Percentiles rank a stretch among this genome's conserved stretches.
Conservation (phyloP, 1,140 invertebrate genomes). For the Ooceraea biroi region DNA sequence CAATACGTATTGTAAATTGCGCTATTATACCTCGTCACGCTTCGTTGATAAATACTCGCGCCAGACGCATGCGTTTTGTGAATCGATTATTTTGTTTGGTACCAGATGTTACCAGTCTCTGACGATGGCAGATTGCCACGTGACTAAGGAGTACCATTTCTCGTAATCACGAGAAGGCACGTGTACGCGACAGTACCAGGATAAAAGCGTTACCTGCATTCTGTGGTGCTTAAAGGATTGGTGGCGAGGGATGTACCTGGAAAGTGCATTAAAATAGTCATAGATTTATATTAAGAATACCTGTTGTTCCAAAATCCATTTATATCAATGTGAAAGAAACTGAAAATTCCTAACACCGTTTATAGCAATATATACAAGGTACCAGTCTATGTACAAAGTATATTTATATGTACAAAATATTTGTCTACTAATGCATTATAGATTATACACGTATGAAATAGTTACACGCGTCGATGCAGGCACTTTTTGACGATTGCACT, state of each 20-base stretch:
- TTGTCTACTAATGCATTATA: no score
- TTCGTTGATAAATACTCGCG: constrained; percentile 67
- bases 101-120: constrained; percentile 67
- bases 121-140: constrained; percentile 68
- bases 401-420: neutral
- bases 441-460: neutral
- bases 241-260: neutral
- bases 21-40: neutral
- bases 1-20: constrained; percentile 60
- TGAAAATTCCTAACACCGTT: neutral
- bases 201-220: neutral
- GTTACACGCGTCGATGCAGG: neutral
- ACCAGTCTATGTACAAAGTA: neutral
- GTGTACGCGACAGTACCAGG: constrained; percentile 25
- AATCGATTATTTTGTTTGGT: constrained; percentile 74
- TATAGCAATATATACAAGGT: neutral
- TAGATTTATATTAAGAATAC: neutral
- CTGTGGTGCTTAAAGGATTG: neutral
- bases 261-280: neutral
- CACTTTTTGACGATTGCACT: neutral
- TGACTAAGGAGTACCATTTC: constrained; percentile 58
- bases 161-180: constrained; percentile 50
- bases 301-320: neutral
- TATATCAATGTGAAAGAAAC: neutral
- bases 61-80: constrained; percentile 67